Conservation (phyloP, 2,113 vertebrate species). For the Ammospiza caudacuta region DNA sequence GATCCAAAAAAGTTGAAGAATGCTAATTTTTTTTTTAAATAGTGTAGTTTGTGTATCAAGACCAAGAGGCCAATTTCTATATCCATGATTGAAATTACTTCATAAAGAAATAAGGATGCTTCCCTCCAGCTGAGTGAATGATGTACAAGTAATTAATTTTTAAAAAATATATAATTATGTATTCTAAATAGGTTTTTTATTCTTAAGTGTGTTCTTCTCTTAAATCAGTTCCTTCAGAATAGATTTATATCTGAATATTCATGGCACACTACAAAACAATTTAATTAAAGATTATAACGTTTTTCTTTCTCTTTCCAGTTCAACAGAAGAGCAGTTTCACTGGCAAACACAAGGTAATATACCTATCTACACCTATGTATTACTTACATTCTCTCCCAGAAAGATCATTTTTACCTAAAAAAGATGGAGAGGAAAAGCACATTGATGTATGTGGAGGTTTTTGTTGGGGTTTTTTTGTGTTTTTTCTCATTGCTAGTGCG, state of each 20-base stretch:
- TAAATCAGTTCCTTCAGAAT: neutral
- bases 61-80: neutral
- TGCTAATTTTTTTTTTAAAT: neutral
- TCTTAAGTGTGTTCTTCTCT: neutral
- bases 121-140: neutral
- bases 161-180: neutral
- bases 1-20: neutral
- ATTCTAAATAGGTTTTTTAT: neutral
- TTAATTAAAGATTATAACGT: neutral
- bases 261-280: neutral
- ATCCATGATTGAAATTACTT: neutral
- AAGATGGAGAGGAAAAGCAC: neutral
- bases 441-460: neutral
- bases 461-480: neutral
- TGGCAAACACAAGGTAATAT: slow-evolving; percentile 95
- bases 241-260: neutral
- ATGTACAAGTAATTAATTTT: neutral
- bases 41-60: neutral
- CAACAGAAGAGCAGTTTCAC: slow-evolving; percentile 93
- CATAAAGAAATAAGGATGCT: neutral
- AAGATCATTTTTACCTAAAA: neutral
- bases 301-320: slow-evolving; percentile 79
- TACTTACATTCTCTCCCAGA: neutral
- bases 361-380: neutral
- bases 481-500: slow-evolving; percentile 29